Percentiles rank a stretch among this genome's conserved stretches.
Evolutionary conservation across 1,140 invertebrate genomes (phyloP).

Genomic region (Hypothenemus hampei): DNA sequence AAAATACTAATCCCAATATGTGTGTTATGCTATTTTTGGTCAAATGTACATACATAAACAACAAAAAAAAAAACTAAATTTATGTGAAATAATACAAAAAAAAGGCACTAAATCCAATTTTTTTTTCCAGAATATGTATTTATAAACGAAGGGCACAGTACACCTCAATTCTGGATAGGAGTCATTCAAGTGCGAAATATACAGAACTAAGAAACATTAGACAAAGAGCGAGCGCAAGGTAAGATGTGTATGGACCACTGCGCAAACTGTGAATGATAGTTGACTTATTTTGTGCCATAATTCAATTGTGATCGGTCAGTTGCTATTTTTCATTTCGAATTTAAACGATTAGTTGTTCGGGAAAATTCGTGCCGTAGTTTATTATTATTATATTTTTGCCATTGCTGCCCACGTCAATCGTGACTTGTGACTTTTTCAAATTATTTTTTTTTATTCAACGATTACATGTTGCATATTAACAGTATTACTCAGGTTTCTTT

Average conservation of each 20-base stretch:
- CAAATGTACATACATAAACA: background rate
- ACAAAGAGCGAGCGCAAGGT: constrained; percentile 29
- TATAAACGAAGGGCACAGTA: constrained; percentile 35
- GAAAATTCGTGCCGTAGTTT: constrained; percentile 6
- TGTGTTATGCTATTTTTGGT: background rate
- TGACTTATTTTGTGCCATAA: constrained; percentile 20
- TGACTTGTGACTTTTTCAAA: constrained; percentile 15
- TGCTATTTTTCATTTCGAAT: constrained; percentile 16
- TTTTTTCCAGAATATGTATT: constrained; percentile 37
- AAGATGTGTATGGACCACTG: constrained; percentile 18
- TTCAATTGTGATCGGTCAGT: constrained; percentile 15
- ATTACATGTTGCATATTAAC: background rate
- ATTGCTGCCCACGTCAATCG: constrained; percentile 7
- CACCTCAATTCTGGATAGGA: constrained; percentile 20
- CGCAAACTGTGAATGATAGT: constrained; percentile 14
- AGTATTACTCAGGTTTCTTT: constrained; percentile 1
- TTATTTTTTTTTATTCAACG: constrained; percentile 4
- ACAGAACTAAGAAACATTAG: constrained; percentile 36
- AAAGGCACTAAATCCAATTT: constrained; percentile 14
- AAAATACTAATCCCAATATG: background rate
- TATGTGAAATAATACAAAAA: background rate
- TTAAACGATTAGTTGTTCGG: constrained; percentile 5
- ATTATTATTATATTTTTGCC: constrained; percentile 9
- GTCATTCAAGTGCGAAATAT: constrained; percentile 35
- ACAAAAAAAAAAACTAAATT: background rate